These are phyloP conservation scores for Megamerina dolium DNA, from an alignment of 2,888 invertebrate species.

Conservation along the genomic window DNA sequence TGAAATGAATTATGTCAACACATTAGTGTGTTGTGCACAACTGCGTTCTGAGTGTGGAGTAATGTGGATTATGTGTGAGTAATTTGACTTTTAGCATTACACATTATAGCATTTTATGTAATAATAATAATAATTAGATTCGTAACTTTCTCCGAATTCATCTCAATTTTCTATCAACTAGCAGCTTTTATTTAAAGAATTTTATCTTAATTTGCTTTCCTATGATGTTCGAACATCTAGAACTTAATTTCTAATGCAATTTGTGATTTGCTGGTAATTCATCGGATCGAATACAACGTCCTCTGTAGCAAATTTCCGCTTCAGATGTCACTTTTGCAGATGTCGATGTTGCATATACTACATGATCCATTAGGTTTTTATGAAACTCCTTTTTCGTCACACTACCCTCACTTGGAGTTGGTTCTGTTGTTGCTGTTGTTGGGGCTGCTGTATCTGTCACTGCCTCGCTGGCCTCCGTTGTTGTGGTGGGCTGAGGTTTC, in stretches of 20 bases:
- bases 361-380: slow-evolving; percentile 46
- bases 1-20: too few species aligned
- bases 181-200: too few species aligned
- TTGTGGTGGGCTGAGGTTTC: slow-evolving; percentile 30
- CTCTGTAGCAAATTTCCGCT: slow-evolving; percentile 83
- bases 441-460: slow-evolving; percentile 15
- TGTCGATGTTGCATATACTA: slow-evolving; percentile 61
- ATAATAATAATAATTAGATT: too few species aligned
- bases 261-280: slow-evolving; percentile 46
- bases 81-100: too few species aligned
- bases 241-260: slow-evolving; percentile 32
- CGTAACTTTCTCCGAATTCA: too few species aligned
- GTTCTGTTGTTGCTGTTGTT: slow-evolving; percentile 18
- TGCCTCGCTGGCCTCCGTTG: slow-evolving; percentile 25
- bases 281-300: slow-evolving; percentile 70
- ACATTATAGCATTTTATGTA: too few species aligned
- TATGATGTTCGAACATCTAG: too few species aligned
- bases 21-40: too few species aligned
- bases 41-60: too few species aligned
- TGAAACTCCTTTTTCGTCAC: slow-evolving; percentile 36
- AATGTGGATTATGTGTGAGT: too few species aligned
- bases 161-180: too few species aligned
- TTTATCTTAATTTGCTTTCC: too few species aligned
- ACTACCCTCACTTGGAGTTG: slow-evolving; percentile 19
- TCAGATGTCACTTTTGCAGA: slow-evolving; percentile 79